Evolutionary conservation across 2,113 vertebrate species (phyloP), one percentile per base, ranked within the genome.

Genomic region (Eupsittula cactorum): DNA sequence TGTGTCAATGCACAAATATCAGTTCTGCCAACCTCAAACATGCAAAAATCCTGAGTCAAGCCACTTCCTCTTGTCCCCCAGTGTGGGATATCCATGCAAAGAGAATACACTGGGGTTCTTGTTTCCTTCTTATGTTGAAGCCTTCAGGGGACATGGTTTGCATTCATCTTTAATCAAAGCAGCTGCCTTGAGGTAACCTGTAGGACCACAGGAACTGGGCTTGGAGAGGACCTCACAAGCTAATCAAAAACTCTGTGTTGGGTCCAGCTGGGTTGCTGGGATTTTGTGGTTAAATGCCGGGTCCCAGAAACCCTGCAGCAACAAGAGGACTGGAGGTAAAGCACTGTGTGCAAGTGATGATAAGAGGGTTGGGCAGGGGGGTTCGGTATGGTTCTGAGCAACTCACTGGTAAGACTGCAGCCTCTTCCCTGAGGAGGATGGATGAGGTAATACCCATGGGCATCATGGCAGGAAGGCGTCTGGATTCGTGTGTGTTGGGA

Each of bases 151-250:
- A 73, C 4, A 1, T 49, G 67, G 53, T 96, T 94, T 93, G 77
- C 91, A 94, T 95, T 73, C 35, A 29, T 42, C 62, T 89, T 88
- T 88, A 88, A 46, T 89, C 86, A 91, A 76, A 95, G 59, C 53
- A 89, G 52, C 57, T 79, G 37, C 41, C 49, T 78, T 82, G 28
- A 89, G 44, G 70, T 91, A 91, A 73, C 78, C 70, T 55, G 75
- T 55, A 81, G 50, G 79, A 75, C 46, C 19, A 31, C 37, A 64
- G 82, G 60, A 82, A 20, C 25, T 71, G 81, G 44, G 41, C 69
- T 88, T 75, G 41, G 49, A 82, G 69, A 78, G 10, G 52, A 63
- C 27, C n/a, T 73, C 67, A 53, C 24, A 20, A 68, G 12, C 35
- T 53, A 53, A 63, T 52, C 1, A 46, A 76, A 81, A 88, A 50